Conservation (phyloP, 2,797 vertebrate genomes). For the Natrix natrix region DNA sequence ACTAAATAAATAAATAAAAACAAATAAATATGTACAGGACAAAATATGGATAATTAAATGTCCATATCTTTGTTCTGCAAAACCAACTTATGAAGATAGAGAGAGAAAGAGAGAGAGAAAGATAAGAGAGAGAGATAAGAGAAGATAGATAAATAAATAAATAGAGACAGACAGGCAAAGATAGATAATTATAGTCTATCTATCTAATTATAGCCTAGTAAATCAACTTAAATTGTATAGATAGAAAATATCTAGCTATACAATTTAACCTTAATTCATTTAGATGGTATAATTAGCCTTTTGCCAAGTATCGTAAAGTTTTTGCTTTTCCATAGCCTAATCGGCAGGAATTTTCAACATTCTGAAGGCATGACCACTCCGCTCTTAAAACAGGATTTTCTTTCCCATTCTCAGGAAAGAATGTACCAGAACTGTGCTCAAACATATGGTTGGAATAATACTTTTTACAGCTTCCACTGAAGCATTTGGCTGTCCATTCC, state of each 20-base stretch:
- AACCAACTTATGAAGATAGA: background rate
- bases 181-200: background rate
- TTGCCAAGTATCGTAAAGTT: background rate
- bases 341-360: constrained; percentile 12
- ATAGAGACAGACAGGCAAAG: background rate
- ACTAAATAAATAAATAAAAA: background rate
- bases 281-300: background rate
- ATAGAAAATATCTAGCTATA: background rate
- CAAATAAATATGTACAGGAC: background rate
- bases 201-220: too few relatives aligned
- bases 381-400: constrained; percentile 55
- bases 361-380: constrained; percentile 45
- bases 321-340: background rate
- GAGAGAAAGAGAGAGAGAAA: too few relatives aligned
- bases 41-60: background rate
- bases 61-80: background rate
- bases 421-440: constrained; percentile 41
- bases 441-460: constrained; percentile 40
- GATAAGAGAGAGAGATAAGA: background rate
- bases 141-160: background rate
- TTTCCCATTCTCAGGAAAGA: constrained; percentile 57
- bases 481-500: background rate
- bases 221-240: background rate
- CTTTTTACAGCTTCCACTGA: background rate
- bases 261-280: background rate